Conservation (phyloP, 2,113 vertebrate species). For the Ursus arctos region DNA sequence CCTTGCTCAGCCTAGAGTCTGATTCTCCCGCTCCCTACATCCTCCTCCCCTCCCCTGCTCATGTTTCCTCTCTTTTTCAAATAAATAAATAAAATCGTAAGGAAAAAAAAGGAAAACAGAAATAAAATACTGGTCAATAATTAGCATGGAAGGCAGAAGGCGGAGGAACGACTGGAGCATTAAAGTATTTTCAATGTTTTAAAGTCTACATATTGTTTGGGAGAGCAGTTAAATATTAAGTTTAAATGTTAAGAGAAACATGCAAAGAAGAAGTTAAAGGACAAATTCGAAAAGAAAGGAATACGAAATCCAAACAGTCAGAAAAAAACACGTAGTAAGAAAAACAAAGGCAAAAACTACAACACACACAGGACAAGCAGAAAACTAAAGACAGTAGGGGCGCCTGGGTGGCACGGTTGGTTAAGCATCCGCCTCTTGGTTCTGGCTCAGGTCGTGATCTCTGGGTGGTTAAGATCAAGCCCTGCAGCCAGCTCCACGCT, state of each 20-base stretch:
- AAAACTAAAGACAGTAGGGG: too few relatives aligned
- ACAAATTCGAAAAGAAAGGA: not conserved
- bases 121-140: not conserved
- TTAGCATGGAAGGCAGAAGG: not conserved
- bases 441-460: too few relatives aligned
- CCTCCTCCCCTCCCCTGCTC: too few relatives aligned
- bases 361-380: not conserved
- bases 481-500: too few relatives aligned
- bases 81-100: too few relatives aligned
- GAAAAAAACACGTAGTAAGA: not conserved
- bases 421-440: too few relatives aligned
- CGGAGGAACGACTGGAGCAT: not conserved
- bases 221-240: not conserved
- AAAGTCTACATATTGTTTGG: not conserved
- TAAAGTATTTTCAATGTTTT: not conserved
- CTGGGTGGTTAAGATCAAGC: too few relatives aligned
- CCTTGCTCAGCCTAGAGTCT: too few relatives aligned
- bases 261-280: not conserved
- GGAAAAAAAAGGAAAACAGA: not conserved
- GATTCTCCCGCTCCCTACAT: too few relatives aligned
- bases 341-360: not conserved
- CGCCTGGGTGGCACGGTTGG: too few relatives aligned
- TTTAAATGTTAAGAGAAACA: not conserved
- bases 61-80: too few relatives aligned
- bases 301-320: constrained; percentile 2